Evolutionary conservation across 2,888 invertebrate genomes (phyloP).

Genomic region (Pogonocherus hispidulus): DNA sequence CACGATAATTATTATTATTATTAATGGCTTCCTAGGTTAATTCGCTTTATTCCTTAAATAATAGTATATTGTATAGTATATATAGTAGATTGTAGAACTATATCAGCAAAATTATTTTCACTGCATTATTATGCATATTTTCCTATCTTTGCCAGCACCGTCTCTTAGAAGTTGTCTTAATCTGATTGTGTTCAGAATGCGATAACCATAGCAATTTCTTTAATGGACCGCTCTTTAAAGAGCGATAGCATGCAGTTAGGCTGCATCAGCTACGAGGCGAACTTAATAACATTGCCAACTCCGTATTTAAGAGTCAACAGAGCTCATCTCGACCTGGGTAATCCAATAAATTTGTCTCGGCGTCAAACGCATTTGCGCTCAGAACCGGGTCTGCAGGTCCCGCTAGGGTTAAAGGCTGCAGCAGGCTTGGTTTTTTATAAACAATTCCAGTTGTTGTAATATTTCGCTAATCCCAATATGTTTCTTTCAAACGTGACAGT

Average conservation of each 20-base stretch:
- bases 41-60: too few relatives aligned
- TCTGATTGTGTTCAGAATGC: not conserved
- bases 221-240: not conserved
- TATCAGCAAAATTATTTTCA: too few relatives aligned
- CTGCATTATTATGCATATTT: too few relatives aligned
- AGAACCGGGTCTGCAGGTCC: conserved; percentile 22
- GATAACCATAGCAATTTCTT: not conserved
- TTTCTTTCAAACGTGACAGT: not conserved
- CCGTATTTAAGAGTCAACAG: conserved; percentile 21
- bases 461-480: conserved; percentile 1
- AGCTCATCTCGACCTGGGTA: conserved; percentile 27
- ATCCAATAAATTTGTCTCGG: conserved; percentile 27
- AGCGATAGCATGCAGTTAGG: not conserved
- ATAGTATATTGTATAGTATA: too few relatives aligned
- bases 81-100: too few relatives aligned
- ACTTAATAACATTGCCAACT: conserved; percentile 11
- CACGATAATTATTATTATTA: too few relatives aligned
- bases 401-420: conserved; percentile 29
- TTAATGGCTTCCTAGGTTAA: too few relatives aligned
- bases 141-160: too few relatives aligned
- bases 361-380: conserved; percentile 27
- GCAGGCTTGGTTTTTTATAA: conserved; percentile 6
- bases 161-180: too few relatives aligned
- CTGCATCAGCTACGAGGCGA: not conserved
- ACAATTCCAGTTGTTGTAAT: conserved; percentile 2